Evolutionary conservation across 2,797 vertebrate species (phyloP), one percentile per base, ranked within the genome.

Genomic region (Scarus forsteni): DNA sequence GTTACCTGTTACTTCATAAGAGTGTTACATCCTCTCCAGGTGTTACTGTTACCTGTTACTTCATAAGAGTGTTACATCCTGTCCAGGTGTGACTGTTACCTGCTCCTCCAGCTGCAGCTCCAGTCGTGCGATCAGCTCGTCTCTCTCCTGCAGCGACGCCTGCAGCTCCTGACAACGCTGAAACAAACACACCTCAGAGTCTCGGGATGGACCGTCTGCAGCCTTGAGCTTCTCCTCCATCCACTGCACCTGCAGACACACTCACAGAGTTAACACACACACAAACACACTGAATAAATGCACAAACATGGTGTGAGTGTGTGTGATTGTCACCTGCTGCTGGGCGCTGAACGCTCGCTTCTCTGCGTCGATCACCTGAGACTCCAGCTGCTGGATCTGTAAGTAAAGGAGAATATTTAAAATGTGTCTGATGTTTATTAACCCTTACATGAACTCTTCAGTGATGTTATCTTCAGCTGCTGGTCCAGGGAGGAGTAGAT

Each of bases 221-320:
- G 94, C 93, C 86, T 97, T 97, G 88, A 99, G 90, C 91, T 96
- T 98, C 88, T 98, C 97, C 90, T 99, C 97, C 97, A 99, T 98
- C 92, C 97, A 96, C 85, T 97, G 96, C 16, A 97, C 95, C 98
- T 99, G 71, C 16, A 13, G 8, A 15, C 8, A 55, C 5, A 42
- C n/a, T 43, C n/a, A 39, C 6, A 39, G 3, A 18, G 27, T 27
- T 27, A 36, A 11, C 11, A 10, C 15, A 12, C 38, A 7, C 16
- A 46, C 13, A 46, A 13, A 51, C 8, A 53, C 5, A 59, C 38
- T 27, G 27, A 27, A 62, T 7, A 7, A 0, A 0, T 6, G 0
- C 13, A 49, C 38, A 48, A n/a, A 42, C 45, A 49, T 19, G 8
- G 2, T 15, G 13, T 9, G 40, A n/a, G 8, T 13, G 13, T 13